These are phyloP conservation scores for Phrynocephalus vlangalii DNA, from an alignment of 2,797 vertebrate genomes.

Conservation along the genomic window DNA sequence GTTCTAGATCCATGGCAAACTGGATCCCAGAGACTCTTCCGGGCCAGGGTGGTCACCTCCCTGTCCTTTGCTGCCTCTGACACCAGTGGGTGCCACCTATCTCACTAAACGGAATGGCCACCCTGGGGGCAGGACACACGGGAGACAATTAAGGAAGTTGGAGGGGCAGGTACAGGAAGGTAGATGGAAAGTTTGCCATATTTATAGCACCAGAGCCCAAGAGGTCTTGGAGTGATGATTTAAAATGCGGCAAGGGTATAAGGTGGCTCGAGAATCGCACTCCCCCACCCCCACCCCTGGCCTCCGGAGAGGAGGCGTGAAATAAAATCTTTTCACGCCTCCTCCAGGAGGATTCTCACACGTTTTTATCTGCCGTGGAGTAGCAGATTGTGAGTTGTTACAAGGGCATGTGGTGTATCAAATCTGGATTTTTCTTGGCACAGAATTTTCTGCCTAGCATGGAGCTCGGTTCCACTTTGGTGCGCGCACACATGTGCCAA, in stretches of 20 bases:
- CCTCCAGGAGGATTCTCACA: background rate
- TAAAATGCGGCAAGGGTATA: background rate
- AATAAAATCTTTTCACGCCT: background rate
- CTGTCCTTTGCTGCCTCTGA: too few relatives aligned
- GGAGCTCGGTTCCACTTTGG: background rate
- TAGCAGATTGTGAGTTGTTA: constrained; percentile 32
- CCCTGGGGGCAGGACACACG: background rate
- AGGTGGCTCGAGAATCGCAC: background rate
- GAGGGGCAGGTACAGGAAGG: background rate
- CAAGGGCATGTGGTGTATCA: constrained; percentile 12
- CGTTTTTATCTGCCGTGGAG: background rate
- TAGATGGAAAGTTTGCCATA: background rate
- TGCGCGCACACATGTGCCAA: background rate
- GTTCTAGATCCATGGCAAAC: background rate
- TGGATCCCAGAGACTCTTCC: too few relatives aligned
- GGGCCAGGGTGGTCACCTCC: too few relatives aligned
- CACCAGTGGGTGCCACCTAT: background rate
- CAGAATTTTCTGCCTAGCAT: background rate
- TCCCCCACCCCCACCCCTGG: too few relatives aligned
- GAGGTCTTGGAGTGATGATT: background rate
- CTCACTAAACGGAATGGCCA: background rate
- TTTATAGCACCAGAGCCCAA: background rate
- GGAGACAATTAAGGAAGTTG: background rate
- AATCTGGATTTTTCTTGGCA: background rate
- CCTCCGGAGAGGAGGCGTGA: background rate